phyloP scores from a whole-genome alignment of 2,113 vertebrate species.

The Trogon melanurus region DNA sequence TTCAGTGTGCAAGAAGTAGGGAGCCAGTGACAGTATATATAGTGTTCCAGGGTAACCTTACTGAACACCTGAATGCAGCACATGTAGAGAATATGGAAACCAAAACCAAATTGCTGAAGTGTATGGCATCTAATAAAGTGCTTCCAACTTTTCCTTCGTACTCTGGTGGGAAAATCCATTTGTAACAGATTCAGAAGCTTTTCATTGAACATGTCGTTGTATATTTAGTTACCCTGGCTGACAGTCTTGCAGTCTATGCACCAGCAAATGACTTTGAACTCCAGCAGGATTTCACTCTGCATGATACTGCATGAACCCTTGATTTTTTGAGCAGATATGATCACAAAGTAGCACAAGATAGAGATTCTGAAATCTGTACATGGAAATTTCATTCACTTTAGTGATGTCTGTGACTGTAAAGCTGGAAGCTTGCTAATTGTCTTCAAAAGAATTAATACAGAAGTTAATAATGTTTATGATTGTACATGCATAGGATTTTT shows the following conservation, averaged over 20 bases:
- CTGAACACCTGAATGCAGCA: background rate
- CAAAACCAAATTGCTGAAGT: background rate
- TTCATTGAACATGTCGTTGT: background rate
- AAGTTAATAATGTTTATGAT: background rate
- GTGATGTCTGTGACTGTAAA: background rate
- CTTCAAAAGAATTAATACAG: background rate
- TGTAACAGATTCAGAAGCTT: background rate
- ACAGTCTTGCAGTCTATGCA: background rate
- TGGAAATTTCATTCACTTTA: background rate
- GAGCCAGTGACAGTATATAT: background rate
- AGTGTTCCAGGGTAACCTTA: background rate
- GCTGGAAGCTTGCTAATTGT: background rate
- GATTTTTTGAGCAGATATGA: background rate
- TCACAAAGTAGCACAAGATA: background rate
- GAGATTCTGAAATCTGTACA: background rate
- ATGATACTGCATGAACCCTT: background rate
- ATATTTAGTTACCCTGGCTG: background rate
- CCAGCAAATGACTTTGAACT: background rate
- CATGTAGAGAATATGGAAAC: background rate
- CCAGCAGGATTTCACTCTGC: background rate
- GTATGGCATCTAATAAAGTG: background rate
- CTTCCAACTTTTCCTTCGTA: background rate
- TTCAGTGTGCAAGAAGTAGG: background rate
- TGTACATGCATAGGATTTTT: background rate
- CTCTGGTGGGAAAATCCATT: background rate